Percentiles rank a stretch among this genome's conserved stretches.
Evolutionary conservation across 1,140 invertebrate species (phyloP).

Genomic region (Sinonovacula constricta): DNA sequence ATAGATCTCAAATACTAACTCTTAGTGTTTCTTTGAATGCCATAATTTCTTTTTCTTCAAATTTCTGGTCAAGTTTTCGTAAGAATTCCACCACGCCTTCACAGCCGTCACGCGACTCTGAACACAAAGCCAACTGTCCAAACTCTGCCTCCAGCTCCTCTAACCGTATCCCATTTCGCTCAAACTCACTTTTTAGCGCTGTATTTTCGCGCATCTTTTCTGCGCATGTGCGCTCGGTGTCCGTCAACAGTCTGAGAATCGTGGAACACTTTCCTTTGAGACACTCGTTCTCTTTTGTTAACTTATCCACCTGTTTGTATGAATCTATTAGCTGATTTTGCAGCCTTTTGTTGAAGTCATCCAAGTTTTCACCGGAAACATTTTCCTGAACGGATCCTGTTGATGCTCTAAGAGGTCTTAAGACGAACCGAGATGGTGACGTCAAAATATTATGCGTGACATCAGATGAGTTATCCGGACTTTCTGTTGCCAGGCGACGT

Average conservation of each 20-base stretch:
- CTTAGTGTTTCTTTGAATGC: too few relatives aligned
- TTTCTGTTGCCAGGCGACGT: not conserved
- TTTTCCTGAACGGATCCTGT: not conserved
- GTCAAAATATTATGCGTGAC: too few relatives aligned
- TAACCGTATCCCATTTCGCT: not conserved
- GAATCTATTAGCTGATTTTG: conserved; percentile 38
- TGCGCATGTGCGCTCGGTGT: conserved; percentile 5
- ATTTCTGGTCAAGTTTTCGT: too few relatives aligned
- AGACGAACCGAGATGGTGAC: too few relatives aligned
- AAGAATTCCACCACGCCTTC: too few relatives aligned
- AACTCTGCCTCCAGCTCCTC: not conserved
- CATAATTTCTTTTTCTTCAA: too few relatives aligned
- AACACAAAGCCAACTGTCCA: not conserved
- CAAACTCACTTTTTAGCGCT: not conserved
- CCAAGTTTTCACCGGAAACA: not conserved
- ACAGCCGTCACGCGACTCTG: too few relatives aligned
- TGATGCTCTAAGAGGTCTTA: not conserved
- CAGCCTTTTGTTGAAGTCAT: conserved; percentile 2
- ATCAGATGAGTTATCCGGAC: too few relatives aligned
- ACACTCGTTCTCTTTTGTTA: conserved; percentile 21
- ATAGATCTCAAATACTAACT: too few relatives aligned
- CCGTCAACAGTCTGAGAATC: conserved; percentile 11
- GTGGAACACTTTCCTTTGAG: conserved; percentile 43
- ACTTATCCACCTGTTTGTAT: conserved; percentile 27
- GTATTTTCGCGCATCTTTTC: not conserved